Conservation (phyloP, 2,113 vertebrate genomes). For the Sylvietta virens region DNA sequence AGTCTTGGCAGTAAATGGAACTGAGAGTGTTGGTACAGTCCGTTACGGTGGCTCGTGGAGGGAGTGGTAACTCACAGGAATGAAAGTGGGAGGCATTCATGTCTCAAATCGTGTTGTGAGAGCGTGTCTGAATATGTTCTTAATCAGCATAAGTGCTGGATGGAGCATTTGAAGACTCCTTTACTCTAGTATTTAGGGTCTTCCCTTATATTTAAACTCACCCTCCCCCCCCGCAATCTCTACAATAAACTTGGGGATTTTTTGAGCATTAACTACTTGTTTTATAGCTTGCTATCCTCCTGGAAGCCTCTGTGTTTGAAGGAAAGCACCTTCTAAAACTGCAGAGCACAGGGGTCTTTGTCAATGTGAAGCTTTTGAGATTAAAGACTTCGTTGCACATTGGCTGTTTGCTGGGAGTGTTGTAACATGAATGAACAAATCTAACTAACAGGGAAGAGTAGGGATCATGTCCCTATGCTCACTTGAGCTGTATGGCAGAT, state of each 20-base stretch:
- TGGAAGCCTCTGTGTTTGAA: not conserved
- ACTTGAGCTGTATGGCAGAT: not conserved
- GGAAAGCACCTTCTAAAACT: not conserved
- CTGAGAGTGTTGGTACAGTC: not conserved
- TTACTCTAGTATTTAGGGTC: conserved; percentile 1
- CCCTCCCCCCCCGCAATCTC: not conserved
- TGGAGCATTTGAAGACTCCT: not conserved
- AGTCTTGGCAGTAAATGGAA: not conserved
- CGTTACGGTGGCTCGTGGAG: not conserved
- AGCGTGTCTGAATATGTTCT: conserved; percentile 8
- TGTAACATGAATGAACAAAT: not conserved
- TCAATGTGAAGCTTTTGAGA: not conserved
- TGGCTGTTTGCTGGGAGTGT: not conserved
- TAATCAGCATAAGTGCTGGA: not conserved
- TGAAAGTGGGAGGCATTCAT: conserved; percentile 35
- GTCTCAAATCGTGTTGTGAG: not conserved
- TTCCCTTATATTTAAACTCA: not conserved
- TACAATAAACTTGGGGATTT: not conserved
- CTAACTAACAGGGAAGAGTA: not conserved
- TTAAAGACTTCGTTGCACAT: not conserved
- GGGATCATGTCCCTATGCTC: not conserved
- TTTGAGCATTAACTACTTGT: not conserved
- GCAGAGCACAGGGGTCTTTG: not conserved
- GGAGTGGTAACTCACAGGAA: conserved; percentile 33
- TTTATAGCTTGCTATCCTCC: not conserved